Conservation (phyloP, 2,888 invertebrate genomes). For the Heliconius sara region DNA sequence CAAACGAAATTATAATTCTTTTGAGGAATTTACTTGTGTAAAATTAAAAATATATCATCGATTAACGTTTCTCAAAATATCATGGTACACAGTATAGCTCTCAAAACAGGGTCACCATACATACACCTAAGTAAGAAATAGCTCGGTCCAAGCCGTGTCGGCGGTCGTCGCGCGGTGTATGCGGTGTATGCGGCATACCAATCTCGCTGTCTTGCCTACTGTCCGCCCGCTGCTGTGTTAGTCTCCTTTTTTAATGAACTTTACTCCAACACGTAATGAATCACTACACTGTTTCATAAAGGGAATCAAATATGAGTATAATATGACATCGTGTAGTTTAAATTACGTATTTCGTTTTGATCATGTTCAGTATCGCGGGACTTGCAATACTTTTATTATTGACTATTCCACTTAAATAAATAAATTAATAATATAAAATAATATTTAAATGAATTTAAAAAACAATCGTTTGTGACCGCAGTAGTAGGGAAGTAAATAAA, state of each 20-base stretch:
- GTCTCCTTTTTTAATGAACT: background rate
- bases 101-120: background rate
- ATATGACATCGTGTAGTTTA: no score
- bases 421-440: background rate
- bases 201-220: background rate
- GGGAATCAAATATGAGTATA: no score
- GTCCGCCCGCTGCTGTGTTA: background rate
- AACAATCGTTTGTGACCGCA: background rate
- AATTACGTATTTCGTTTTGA: no score
- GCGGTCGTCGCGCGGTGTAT: background rate
- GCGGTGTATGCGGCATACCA: background rate
- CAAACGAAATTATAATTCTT: background rate
- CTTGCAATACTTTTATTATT: no score
- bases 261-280: background rate
- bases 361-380: no score
- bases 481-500: slow-evolving; percentile 1
- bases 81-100: background rate
- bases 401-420: background rate
- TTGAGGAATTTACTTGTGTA: background rate
- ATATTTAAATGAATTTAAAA: background rate
- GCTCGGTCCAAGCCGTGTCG: background rate
- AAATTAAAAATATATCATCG: background rate
- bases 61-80: background rate
- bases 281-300: no score
- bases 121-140: background rate